Base-by-base conservation (phyloP, 2,888 invertebrate genomes). In the Tethea ocularis region DNA sequence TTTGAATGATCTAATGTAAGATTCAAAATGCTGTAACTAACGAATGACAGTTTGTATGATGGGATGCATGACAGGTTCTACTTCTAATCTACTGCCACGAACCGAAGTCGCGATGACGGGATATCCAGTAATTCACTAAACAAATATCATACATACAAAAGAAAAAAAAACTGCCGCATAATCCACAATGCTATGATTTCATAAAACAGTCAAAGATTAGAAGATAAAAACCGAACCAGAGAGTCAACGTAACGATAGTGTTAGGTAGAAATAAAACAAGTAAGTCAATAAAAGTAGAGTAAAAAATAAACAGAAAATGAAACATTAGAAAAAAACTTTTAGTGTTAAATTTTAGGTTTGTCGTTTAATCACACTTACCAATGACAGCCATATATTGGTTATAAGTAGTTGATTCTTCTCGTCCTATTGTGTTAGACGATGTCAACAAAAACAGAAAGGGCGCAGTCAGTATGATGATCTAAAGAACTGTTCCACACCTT, bases 361-460 rank as follows among this genome's bases (percentile, higher is more conserved):
- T 84, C 85, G 86, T 89, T 93, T 92, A 89, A 83, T 88, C 88
- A 94, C 95, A 97, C 97, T 97, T 96, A 97, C 97, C 96, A 97
- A 96, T 95, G 97, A 97, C 95, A 97, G 96, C 97, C 97, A 97
- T 95, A 97, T 96, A 96, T 97, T 97, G 95, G 97, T 96, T 94
- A 97, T 97, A 95, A 97, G 96, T 95, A 97, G 96, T 96, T 97
- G 97, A 95, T 97, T 97, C 96, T 97, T 97, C 96, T 97, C 97
- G 95, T 97, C 97, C 97, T 97, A 96, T 95, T 91, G 91, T 91
- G 95, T 95, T 95, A 95, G 92, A 93, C 89, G 92, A 89, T 90
- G 93, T 92, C 95, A 95, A 95, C 95, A 95, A 95, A 94, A 94
- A 95, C 94, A 94, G 94, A 94, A 93, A 91, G 92, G 91, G 82